Evolutionary conservation across 2,797 vertebrate species (phyloP), one percentile per base, ranked within the genome.

Genomic region (Adelosebastes latens): DNA sequence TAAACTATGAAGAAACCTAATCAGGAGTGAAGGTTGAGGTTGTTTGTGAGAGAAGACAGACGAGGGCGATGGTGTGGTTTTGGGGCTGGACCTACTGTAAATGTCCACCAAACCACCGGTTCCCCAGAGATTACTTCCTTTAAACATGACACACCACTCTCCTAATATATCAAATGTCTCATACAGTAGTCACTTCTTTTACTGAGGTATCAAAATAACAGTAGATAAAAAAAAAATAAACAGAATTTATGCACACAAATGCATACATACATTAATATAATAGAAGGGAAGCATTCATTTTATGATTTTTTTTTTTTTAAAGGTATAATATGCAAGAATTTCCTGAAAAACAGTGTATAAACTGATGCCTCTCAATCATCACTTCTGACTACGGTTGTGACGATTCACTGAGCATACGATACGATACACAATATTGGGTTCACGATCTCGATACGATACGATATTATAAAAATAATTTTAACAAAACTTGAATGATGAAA

Each of bases 1-100:
- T 90, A 88, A 90, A 88, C 80, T 83, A 59, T 79, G 68, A 87
- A 80, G 56, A 72, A 18, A 78, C 68, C 16, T 49, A 62, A 84
- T 85, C 58, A 42, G 46, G 1, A 65, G 39, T 62, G 58, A 74
- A 14, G 60, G 10, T 12, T 39, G 11, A 62, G 61, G 53, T 69
- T 89, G 84, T 86, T 85, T 87, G 72, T 70, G 42, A 77, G 39
- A 67, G 24, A 53, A 55, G 60, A 87, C 77, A 86, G 12, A 83
- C 67, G 10, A 46, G 42, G 58, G 49, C 32, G 61, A 24, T 36
- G 1, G 16, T 66, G 27, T 42, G 65, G 88, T 92, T 89, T 91
- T 72, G 2, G 65, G 86, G 88, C 60, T 87, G 87, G 72, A 72
- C 52, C 3, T 25, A n/a, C 29, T 8, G 42, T 61, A 22, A 72